These are phyloP conservation scores for Saccostrea cuccullata DNA, from an alignment of 1,140 invertebrate species.

Conservation along the genomic window DNA sequence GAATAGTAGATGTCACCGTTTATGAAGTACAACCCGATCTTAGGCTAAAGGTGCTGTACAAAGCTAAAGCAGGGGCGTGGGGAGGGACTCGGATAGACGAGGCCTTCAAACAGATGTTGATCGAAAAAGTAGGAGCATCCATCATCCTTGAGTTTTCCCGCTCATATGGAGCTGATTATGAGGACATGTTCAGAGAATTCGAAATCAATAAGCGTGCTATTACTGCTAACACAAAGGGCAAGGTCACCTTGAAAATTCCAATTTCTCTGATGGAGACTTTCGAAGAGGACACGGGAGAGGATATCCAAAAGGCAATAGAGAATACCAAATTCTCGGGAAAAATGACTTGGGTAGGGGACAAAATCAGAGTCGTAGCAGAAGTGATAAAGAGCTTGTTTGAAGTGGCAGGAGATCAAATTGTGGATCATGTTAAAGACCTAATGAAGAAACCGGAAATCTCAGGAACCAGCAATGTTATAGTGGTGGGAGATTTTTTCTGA, in stretches of 20 bases:
- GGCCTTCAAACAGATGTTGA: constrained; percentile 46
- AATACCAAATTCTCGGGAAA: constrained; percentile 37
- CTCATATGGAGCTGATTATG: constrained; percentile 48
- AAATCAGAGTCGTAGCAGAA: constrained; percentile 39
- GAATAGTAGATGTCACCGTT: no score
- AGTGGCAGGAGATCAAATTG: constrained; percentile 49
- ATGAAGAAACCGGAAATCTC: constrained; percentile 44
- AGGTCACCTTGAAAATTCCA: constrained; percentile 55
- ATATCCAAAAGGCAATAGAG: no score
- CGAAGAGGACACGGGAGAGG: constrained; percentile 50
- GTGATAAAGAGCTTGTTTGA: constrained; percentile 46
- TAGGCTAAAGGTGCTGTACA: no score
- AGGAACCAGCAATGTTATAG: constrained; percentile 52
- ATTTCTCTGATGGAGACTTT: constrained; percentile 53
- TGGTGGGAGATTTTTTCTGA: constrained; percentile 65
- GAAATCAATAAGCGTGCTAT: constrained; percentile 60
- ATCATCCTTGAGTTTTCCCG: constrained; percentile 38
- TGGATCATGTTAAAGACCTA: constrained; percentile 54
- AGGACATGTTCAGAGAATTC: constrained; percentile 61
- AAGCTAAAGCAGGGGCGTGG: no score
- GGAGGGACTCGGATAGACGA: constrained; percentile 58
- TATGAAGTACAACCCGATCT: no score
- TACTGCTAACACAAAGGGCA: no score
- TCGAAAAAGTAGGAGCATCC: constrained; percentile 44
- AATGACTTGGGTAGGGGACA: constrained; percentile 39